Percentiles rank a stretch among this genome's conserved stretches.
phyloP scores from a whole-genome alignment of 2,113 vertebrate genomes.

The Takifugu bimaculatus region DNA sequence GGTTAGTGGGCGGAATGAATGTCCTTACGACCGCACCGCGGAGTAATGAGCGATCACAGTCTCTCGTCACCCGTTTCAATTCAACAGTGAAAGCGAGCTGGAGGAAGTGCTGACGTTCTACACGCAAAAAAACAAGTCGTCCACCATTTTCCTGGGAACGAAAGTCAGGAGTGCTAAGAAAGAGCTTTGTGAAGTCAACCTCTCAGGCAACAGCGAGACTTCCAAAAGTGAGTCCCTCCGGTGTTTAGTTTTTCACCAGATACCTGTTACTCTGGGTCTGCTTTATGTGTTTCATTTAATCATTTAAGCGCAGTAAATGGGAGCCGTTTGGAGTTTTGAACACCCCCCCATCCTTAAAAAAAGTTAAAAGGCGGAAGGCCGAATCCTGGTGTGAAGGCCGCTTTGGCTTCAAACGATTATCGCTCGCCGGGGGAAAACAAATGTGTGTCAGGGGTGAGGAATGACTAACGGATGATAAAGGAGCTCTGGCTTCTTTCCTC shows the following conservation, averaged over 20 bases:
- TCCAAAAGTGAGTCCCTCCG: conserved; percentile 75
- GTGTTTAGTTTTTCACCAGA: not conserved
- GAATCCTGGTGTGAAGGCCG: conserved; percentile 50
- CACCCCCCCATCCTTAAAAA: not conserved
- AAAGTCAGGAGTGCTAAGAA: conserved; percentile 69
- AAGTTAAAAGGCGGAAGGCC: conserved; percentile 15
- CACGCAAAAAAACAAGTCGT: conserved; percentile 89
- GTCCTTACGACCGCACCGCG: not conserved
- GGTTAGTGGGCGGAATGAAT: conserved; percentile 69
- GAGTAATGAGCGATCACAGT: conserved; percentile 13
- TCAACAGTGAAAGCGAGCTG: conserved; percentile 87
- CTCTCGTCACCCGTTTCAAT: conserved; percentile 18
- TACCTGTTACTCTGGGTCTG: conserved; percentile 21
- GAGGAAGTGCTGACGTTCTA: conserved; percentile 95
- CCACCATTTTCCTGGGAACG: conserved; percentile 86
- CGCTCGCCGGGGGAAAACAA: conserved; percentile 50
- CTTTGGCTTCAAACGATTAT: conserved; percentile 62
- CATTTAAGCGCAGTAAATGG: conserved; percentile 42
- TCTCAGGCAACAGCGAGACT: conserved; percentile 49
- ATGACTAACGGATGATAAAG: conserved; percentile 62
- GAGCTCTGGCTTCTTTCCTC: conserved; percentile 59
- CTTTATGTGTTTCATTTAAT: conserved; percentile 41
- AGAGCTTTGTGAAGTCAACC: conserved; percentile 41
- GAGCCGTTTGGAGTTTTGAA: conserved; percentile 45
- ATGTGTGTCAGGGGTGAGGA: conserved; percentile 61